phyloP scores from a whole-genome alignment of 2,888 invertebrate species.

The Hyles lineata region DNA sequence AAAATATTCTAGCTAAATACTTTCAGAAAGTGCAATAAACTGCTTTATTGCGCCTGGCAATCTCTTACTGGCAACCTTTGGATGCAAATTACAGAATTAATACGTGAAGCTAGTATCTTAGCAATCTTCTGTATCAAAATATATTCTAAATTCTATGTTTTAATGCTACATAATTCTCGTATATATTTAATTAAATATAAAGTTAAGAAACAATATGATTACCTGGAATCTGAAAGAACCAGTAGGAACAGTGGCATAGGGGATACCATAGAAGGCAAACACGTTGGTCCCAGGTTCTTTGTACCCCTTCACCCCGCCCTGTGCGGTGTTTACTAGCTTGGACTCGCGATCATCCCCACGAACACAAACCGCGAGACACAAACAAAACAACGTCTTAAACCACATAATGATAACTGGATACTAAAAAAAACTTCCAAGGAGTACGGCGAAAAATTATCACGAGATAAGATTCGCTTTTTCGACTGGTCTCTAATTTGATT shows the following conservation, averaged over 20 bases:
- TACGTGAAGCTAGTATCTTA: no score
- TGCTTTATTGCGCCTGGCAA: no score
- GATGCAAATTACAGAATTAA: no score
- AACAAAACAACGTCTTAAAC: constrained; percentile 30
- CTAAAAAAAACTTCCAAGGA: not conserved
- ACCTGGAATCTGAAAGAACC: constrained; percentile 57
- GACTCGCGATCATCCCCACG: constrained; percentile 36
- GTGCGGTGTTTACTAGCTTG: constrained; percentile 45
- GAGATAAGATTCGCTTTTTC: not conserved
- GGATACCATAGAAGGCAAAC: constrained; percentile 59
- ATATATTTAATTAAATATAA: no score
- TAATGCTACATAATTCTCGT: no score
- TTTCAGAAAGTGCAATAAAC: no score
- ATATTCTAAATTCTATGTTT: no score
- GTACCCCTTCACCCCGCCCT: constrained; percentile 58
- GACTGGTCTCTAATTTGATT: not conserved
- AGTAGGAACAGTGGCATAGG: constrained; percentile 65
- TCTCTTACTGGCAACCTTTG: no score
- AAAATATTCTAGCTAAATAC: no score
- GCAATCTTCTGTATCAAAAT: no score
- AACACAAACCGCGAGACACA: constrained; percentile 23
- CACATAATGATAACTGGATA: constrained; percentile 1
- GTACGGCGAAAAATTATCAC: constrained; percentile 7
- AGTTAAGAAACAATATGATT: constrained; percentile 15
- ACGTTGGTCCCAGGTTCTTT: constrained; percentile 45